phyloP scores from a whole-genome alignment of 2,888 invertebrate species.

The Andrena hattorfiana region DNA sequence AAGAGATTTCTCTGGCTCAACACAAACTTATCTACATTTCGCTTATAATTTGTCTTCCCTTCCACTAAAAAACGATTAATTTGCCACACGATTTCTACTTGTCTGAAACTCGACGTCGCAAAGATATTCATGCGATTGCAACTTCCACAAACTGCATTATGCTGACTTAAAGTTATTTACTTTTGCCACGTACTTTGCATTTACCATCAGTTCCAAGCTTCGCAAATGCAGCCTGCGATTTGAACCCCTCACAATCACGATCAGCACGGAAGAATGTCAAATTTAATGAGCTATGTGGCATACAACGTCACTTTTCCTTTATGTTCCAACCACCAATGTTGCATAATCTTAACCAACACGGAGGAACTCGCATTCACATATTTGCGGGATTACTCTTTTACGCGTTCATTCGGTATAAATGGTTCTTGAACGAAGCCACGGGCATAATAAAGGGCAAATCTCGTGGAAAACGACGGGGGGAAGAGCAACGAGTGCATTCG shows the following conservation, averaged over 20 bases:
- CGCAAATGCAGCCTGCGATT: too few species aligned
- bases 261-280: too few species aligned
- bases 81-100: constrained; percentile 1
- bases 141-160: background rate
- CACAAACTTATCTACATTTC: too few species aligned
- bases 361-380: background rate
- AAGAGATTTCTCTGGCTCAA: too few species aligned
- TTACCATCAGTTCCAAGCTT: too few species aligned
- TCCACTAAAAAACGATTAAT: background rate
- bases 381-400: background rate
- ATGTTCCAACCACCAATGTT: too few species aligned
- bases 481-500: constrained; percentile 4
- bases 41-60: too few species aligned
- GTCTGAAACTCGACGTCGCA: background rate
- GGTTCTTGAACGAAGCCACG: constrained; percentile 28
- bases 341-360: too few species aligned
- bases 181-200: background rate
- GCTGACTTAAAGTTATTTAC: background rate
- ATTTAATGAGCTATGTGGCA: too few species aligned
- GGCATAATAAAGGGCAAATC: constrained; percentile 6
- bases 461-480: constrained; percentile 29
- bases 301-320: too few species aligned
- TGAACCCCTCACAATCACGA: too few species aligned
- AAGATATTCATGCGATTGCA: background rate
- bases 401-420: background rate